These are phyloP conservation scores for Tragelaphus scriptus DNA, from an alignment of 2,113 vertebrate species.

Conservation along the genomic window DNA sequence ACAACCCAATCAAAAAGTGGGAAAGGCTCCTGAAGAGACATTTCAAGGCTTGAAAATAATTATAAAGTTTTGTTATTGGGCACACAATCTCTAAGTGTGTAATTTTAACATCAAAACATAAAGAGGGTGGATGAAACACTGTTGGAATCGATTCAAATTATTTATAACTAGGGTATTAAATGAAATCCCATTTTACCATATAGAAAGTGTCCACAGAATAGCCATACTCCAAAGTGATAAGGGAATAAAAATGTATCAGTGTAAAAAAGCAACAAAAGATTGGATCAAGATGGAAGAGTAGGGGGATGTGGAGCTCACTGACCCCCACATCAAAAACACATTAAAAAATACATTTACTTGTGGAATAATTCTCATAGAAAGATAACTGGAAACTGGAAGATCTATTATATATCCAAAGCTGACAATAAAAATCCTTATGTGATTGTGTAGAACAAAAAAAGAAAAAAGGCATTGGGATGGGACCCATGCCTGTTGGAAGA, in stretches of 20 bases:
- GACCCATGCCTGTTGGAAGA: not conserved
- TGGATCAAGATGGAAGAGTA: not conserved
- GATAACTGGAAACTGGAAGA: not conserved
- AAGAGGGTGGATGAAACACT: not conserved
- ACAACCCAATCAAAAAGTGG: no score
- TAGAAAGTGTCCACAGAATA: not conserved
- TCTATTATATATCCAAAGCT: not conserved
- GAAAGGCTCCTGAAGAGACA: no score
- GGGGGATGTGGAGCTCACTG: not conserved
- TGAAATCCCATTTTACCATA: not conserved
- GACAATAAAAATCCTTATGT: not conserved
- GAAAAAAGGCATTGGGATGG: not conserved
- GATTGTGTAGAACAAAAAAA: not conserved
- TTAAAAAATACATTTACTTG: not conserved
- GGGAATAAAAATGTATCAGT: not conserved
- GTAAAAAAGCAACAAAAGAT: not conserved
- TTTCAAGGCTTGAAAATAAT: not conserved
- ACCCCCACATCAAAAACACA: not conserved
- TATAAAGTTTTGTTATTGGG: not conserved
- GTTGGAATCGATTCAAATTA: not conserved
- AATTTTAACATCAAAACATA: not conserved
- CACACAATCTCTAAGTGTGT: not conserved
- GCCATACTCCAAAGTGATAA: not conserved
- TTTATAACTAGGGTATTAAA: not conserved
- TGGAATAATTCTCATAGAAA: not conserved